Percentiles rank a stretch among this genome's conserved stretches.
phyloP scores from a whole-genome alignment of 2,888 invertebrate species.

The Ormia ochracea region DNA sequence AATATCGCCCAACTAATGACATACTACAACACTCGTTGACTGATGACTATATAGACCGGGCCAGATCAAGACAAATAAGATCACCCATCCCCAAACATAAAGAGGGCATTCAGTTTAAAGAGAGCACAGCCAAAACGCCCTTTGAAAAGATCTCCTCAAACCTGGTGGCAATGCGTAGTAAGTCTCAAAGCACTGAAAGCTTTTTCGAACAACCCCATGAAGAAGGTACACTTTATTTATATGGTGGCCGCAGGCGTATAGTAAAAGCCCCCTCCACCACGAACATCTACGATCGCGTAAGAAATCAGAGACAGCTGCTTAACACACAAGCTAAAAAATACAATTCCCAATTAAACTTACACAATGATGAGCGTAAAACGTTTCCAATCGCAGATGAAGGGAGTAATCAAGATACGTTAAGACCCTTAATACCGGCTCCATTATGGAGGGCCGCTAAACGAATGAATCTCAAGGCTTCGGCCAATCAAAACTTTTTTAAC shows the following conservation, averaged over 20 bases:
- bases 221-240: conserved; percentile 72
- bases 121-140: background rate
- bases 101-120: background rate
- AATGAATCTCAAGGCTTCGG: conserved; percentile 41
- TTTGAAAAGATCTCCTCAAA: conserved; percentile 42
- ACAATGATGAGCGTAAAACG: background rate
- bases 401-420: conserved; percentile 56
- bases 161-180: conserved; percentile 66
- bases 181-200: conserved; percentile 76
- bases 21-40: conserved; percentile 33
- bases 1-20: conserved; percentile 22
- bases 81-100: conserved; percentile 52
- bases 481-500: conserved; percentile 22
- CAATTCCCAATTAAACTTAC: conserved; percentile 48
- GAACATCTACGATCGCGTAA: conserved; percentile 74
- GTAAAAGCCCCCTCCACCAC: conserved; percentile 67
- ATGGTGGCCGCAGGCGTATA: conserved; percentile 71
- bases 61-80: conserved; percentile 55
- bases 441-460: conserved; percentile 52
- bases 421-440: conserved; percentile 47
- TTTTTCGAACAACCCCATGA: conserved; percentile 76
- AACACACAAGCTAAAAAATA: conserved; percentile 32
- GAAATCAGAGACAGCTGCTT: conserved; percentile 6
- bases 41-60: conserved; percentile 61
- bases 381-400: background rate